A percentile compares a stretch with the other conserved stretches of the same genome.
Evolutionary conservation across 2,113 vertebrate genomes (phyloP).

Genomic region (Guaruba guarouba): DNA sequence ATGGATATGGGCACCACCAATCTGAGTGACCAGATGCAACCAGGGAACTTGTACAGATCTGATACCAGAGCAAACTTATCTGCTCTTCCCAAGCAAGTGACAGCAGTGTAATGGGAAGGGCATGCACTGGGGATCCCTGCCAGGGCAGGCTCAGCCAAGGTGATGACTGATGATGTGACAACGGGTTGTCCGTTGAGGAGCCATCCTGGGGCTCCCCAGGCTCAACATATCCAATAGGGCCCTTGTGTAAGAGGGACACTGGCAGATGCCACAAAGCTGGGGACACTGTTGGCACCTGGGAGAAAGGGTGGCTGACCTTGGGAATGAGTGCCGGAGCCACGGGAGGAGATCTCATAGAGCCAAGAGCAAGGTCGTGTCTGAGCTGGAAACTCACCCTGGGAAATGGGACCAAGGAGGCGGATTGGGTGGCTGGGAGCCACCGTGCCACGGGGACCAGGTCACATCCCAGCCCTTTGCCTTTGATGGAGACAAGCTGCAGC

Average conservation of each 20-base stretch:
- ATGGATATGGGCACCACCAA: fast-evolving
- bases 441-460: fast-evolving
- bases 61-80: neutral
- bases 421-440: neutral
- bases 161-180: neutral
- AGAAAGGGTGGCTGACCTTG: neutral
- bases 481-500: neutral
- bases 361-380: neutral
- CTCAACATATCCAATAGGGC: fast-evolving
- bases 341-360: slow-evolving; percentile 9
- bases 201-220: neutral
- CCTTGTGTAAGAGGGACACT: neutral
- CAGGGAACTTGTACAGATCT: neutral
- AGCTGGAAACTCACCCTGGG: neutral
- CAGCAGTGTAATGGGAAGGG: fast-evolving
- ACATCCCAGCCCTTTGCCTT: neutral
- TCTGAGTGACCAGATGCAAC: fast-evolving
- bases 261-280: neutral
- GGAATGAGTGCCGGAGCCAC: fast-evolving
- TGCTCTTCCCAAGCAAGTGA: neutral
- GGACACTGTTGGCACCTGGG: neutral
- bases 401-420: neutral
- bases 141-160: neutral
- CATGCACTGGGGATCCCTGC: fast-evolving
- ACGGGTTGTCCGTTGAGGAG: fast-evolving